Evolutionary conservation across 2,113 vertebrate genomes (phyloP), one percentile per base, ranked within the genome.

Genomic region (Mastomys coucha): DNA sequence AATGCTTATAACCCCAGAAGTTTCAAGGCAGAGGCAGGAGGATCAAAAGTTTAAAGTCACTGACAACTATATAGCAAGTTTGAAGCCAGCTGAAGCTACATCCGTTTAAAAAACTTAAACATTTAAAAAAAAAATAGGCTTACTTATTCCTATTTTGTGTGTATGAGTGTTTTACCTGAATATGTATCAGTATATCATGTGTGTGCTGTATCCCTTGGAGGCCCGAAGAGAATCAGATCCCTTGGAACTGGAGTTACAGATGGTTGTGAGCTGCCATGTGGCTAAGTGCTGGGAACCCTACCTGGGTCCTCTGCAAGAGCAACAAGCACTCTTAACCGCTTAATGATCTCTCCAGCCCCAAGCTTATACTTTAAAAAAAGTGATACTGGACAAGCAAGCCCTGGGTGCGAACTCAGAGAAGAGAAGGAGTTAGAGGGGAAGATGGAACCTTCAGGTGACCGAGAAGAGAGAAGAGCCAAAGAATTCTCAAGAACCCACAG

Each of bases 401-500:
- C 28, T 53, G 24, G 42, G 65, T 72, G 58, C 87, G 8, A 58
- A 28, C 67, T 5, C 9, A 80, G n/a, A 94, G 5, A 63, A 42
- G 17, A 91, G 26, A 5, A 3, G 24, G 58, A 45, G 1, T 26
- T 31, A 10, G 28, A 49, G 9, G 9, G 9, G 69, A 58, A 94
- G 56, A 26, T 7, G 26, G 63, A 91, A 26, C 63, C 76, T 91
- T 9, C 31, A 60, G 88, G 63, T 92, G 12, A n/a, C 16, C 36
- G 63, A 22, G 16, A 67, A 76, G n/a, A 78, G 75, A 89, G 22
- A 94, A 82, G 72, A 78, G 86, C 22, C 11, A 17, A 33, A 45
- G 91, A 76, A 51, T 91, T 91, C 24, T 78, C 36, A 45, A 84
- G 73, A 77, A 76, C 13, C 33, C 58, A 69, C 60, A 94, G 89